phyloP scores from a whole-genome alignment of 2,113 vertebrate genomes.

The Chaetops frenatus region DNA sequence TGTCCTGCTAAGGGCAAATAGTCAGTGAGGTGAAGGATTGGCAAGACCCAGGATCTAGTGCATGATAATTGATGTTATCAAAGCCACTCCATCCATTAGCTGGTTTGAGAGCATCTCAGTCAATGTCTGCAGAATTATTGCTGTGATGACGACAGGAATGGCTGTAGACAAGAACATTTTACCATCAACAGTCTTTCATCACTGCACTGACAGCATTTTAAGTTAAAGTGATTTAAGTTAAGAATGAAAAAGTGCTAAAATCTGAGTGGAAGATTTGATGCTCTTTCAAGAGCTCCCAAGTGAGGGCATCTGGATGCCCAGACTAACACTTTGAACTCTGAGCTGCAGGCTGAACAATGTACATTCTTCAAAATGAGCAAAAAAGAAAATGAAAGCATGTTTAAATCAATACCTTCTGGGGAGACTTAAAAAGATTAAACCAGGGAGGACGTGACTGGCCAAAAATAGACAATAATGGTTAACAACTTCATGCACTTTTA shows the following conservation, averaged over 20 bases:
- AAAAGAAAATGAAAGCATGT: slow-evolving; percentile 8
- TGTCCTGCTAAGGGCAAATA: not conserved
- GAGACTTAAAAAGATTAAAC: slow-evolving; percentile 25
- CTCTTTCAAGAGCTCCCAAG: not conserved
- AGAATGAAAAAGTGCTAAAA: slow-evolving; percentile 5
- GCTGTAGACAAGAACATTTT: slow-evolving; percentile 17
- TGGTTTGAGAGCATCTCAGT: not conserved
- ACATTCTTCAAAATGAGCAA: not conserved
- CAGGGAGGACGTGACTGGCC: not conserved
- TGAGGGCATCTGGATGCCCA: not conserved
- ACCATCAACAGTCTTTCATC: slow-evolving; percentile 12
- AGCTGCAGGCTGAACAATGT: not conserved
- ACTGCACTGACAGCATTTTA: not conserved
- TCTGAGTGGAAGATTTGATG: not conserved
- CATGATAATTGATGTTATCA: not conserved
- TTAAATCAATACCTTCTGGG: slow-evolving; percentile 33
- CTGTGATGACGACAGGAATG: not conserved
- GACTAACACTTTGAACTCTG: slow-evolving; percentile 2
- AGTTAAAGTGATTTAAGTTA: not conserved
- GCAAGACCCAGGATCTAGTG: not conserved
- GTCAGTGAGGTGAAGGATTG: not conserved
- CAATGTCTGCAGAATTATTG: slow-evolving; percentile 17
- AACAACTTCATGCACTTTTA: not conserved
- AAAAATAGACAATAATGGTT: slow-evolving; percentile 16
- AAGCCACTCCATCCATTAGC: not conserved